These are phyloP conservation scores for Formica selysi DNA, from an alignment of 1,140 invertebrate genomes.

Conservation along the genomic window DNA sequence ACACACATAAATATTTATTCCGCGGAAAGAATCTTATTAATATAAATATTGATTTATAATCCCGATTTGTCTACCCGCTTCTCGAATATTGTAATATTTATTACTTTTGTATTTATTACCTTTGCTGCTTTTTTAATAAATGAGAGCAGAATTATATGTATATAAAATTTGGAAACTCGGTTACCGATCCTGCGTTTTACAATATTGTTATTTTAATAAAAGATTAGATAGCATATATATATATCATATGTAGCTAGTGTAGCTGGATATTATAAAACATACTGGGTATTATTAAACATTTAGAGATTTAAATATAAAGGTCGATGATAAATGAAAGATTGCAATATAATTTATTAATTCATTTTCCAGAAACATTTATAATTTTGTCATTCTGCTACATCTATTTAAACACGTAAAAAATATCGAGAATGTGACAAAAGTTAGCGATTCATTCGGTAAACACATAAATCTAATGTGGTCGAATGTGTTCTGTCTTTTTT, in stretches of 20 bases:
- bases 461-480: conserved; percentile 54
- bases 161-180: conserved; percentile 1
- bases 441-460: conserved; percentile 49
- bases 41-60: conserved; percentile 48
- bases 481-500: conserved; percentile 39
- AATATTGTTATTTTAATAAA: conserved; percentile 27
- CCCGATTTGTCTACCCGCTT: neutral
- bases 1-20: conserved; percentile 37
- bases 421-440: conserved; percentile 24
- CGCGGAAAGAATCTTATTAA: conserved; percentile 28
- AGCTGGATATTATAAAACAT: neutral
- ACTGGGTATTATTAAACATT: neutral
- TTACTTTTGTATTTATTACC: neutral
- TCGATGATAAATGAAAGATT: neutral
- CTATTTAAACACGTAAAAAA: conserved; percentile 18
- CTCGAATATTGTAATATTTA: conserved; percentile 38
- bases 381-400: neutral
- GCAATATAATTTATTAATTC: conserved; percentile 10
- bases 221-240: neutral
- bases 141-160: neutral
- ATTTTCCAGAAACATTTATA: neutral
- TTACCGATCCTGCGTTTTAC: conserved; percentile 11
- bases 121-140: conserved; percentile 37
- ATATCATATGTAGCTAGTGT: neutral
- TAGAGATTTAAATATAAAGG: conserved; percentile 9